These are phyloP conservation scores for Platyrinchus mystaceus DNA, from an alignment of 2,797 vertebrate genomes.

Conservation along the genomic window DNA sequence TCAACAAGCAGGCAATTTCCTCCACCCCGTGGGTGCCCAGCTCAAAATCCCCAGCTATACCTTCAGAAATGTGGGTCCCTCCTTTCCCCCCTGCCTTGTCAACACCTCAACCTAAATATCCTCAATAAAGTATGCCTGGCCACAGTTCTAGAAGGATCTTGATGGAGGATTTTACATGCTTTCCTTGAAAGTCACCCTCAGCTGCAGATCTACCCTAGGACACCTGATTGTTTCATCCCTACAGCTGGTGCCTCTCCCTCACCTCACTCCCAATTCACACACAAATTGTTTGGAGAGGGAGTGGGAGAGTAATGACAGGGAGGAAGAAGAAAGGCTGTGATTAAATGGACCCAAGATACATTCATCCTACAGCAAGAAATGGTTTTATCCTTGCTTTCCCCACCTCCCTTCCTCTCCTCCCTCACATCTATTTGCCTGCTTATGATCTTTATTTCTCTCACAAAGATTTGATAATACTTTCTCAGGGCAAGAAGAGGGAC, in stretches of 20 bases:
- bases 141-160: neutral
- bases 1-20: neutral
- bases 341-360: neutral
- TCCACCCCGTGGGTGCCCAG: rapidly evolving
- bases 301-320: neutral
- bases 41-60: neutral
- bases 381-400: neutral
- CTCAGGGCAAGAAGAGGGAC: neutral
- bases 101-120: neutral
- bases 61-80: neutral
- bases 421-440: neutral
- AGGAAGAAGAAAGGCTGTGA: neutral
- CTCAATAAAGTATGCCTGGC: neutral
- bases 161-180: neutral
- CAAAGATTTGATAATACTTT: neutral
- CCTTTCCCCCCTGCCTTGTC: neutral
- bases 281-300: neutral
- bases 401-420: neutral
- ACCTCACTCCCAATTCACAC: neutral
- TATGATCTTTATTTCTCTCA: neutral
- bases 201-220: neutral
- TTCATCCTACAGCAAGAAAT: neutral
- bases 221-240: neutral
- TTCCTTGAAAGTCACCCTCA: neutral
- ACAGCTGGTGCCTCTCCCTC: neutral